A percentile compares a stretch with the other conserved stretches of the same genome.
These are phyloP conservation scores for Pollenia griseotomentosa DNA, from an alignment of 2,888 invertebrate genomes.

Conservation along the genomic window DNA sequence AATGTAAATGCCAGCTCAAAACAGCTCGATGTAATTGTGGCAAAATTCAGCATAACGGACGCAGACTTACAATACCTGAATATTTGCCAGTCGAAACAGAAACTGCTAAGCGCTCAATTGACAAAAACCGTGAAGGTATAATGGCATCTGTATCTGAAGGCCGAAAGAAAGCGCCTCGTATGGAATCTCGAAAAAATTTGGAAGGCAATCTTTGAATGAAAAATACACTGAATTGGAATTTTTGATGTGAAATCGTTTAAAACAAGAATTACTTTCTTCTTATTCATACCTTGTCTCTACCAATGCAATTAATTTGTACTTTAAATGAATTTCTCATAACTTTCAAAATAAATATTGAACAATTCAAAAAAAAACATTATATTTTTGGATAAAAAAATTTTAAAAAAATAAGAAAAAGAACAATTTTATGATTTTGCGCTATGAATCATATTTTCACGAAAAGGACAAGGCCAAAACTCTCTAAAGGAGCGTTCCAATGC, in stretches of 20 bases:
- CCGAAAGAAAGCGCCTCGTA: constrained; percentile 6
- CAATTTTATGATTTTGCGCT: neutral
- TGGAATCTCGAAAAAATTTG: constrained; percentile 16
- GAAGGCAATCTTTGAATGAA: constrained; percentile 28
- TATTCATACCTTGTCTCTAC: neutral
- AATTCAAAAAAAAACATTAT: neutral
- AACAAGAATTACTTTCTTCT: constrained; percentile 20
- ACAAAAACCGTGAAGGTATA: no score
- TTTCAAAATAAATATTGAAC: neutral
- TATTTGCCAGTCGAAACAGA: no score
- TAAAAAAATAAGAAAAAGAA: neutral
- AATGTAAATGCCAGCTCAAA: no score
- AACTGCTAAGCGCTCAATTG: no score
- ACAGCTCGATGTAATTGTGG: no score
- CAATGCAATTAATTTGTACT: no score
- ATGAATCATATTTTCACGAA: neutral
- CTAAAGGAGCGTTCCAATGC: neutral
- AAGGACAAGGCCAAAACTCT: neutral
- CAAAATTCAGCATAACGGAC: no score
- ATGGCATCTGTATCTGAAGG: neutral
- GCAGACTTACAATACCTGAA: no score
- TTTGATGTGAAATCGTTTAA: constrained; percentile 30
- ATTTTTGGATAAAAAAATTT: no score
- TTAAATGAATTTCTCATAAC: neutral
- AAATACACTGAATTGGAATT: constrained; percentile 29